phyloP scores from a whole-genome alignment of 2,797 vertebrate genomes.

The Chiropotes sagulatus region DNA sequence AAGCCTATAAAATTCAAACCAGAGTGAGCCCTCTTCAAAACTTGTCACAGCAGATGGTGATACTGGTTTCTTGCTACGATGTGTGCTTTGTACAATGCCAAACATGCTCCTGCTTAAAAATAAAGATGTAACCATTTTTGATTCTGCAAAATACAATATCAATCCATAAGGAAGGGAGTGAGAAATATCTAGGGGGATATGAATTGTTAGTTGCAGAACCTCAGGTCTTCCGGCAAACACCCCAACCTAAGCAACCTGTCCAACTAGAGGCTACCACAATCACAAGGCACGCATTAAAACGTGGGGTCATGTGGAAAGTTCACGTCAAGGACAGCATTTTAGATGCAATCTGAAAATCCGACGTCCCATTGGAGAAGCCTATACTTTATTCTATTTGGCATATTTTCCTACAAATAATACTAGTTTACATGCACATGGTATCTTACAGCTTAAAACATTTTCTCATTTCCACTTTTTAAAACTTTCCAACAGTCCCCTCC shows the following conservation, averaged over 20 bases:
- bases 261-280: accelerated
- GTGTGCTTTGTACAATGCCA: neutral
- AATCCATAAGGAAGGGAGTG: neutral
- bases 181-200: neutral
- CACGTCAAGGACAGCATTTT: no score
- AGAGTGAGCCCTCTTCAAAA: neutral
- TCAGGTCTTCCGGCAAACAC: neutral
- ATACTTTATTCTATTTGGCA: neutral
- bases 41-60: neutral
- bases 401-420: neutral
- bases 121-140: neutral
- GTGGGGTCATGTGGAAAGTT: accelerated
- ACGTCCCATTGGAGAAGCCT: neutral
- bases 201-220: neutral
- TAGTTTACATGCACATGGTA: neutral
- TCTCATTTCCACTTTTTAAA: neutral
- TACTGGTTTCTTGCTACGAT: neutral
- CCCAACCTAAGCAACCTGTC: neutral
- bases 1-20: neutral
- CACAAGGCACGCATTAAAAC: accelerated
- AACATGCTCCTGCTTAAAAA: neutral
- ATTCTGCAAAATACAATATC: neutral
- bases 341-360: neutral
- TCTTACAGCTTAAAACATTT: neutral
- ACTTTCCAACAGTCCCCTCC: neutral